Percentiles rank a stretch among this genome's conserved stretches.
These are phyloP conservation scores for Butorides virescens DNA, from an alignment of 2,113 vertebrate genomes.

Conservation along the genomic window DNA sequence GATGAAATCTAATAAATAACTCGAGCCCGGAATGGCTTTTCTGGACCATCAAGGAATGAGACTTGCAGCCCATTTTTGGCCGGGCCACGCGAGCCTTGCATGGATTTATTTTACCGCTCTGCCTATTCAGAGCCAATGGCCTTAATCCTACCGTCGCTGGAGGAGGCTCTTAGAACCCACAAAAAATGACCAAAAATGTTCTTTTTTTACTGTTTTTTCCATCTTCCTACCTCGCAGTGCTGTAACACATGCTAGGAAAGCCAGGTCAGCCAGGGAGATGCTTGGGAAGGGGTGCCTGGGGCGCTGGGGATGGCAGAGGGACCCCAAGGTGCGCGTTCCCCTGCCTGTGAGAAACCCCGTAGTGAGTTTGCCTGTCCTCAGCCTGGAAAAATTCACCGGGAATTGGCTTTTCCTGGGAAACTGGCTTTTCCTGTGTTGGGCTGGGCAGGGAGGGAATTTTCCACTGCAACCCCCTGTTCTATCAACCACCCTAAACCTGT, in stretches of 20 bases:
- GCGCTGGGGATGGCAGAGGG: background rate
- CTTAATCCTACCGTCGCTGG: background rate
- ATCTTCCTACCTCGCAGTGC: accelerated
- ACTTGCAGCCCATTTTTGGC: background rate
- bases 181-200: background rate
- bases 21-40: background rate
- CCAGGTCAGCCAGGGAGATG: background rate
- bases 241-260: background rate
- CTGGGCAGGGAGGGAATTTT: background rate
- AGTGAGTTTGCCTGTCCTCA: background rate
- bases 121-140: background rate
- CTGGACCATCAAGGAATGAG: background rate
- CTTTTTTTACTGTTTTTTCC: background rate
- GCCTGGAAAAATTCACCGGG: background rate
- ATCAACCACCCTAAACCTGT: background rate
- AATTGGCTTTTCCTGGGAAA: background rate
- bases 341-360: background rate
- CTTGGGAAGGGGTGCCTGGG: background rate
- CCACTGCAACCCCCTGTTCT: background rate
- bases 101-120: background rate
- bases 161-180: background rate
- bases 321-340: background rate
- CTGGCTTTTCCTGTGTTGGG: background rate
- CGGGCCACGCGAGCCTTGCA: background rate
- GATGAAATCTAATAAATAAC: slow-evolving; percentile 17